Evolutionary conservation across 2,113 vertebrate species (phyloP), one percentile per base, ranked within the genome.

Genomic region (Ceratotherium simum): DNA sequence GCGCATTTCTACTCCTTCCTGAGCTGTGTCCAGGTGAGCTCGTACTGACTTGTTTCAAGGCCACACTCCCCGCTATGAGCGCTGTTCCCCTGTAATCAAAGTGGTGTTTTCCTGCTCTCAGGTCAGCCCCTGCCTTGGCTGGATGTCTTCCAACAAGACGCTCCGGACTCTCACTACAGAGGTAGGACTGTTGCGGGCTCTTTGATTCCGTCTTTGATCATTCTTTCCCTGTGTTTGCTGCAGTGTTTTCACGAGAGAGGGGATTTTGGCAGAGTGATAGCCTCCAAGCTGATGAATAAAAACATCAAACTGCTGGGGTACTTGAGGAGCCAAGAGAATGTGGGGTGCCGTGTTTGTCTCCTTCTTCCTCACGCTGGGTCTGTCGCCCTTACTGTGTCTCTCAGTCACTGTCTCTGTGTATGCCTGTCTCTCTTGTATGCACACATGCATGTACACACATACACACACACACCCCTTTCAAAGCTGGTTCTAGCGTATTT

Each of bases 141-240:
- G 99, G 99, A 97, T 99, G 99, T 98, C 98, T 25, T 86, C 98
- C 94, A 99, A 99, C 4, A 97, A 97, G 97, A 99, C 99, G 0
- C 98, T 99, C 48, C 98, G 99, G 91, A 97, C 98, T 36, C 62
- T 99, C 87, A 99, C 99, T 27, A 98, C 99, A 0, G 94, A 99
- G 98, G 99, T 99, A 91, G 60, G 97, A 62, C 70, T 23, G 0
- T 72, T 33, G 2, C 3, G 2, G 75, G 13, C 18, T 51, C 23
- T 54, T 36, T 21, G n/a, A 27, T 16, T 4, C 21, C 48, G 12
- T 31, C 51, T 92, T 46, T 42, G 36, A 18, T 65, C 12, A 0
- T 48, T 58, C 67, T 79, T 36, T 23, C 17, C 9, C 27, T 54
- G 48, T 42, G 8, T 62, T 54, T 78, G 60, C 33, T 42, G 39